Base-by-base conservation (phyloP, 1,140 invertebrate species). In the Popillia japonica region DNA sequence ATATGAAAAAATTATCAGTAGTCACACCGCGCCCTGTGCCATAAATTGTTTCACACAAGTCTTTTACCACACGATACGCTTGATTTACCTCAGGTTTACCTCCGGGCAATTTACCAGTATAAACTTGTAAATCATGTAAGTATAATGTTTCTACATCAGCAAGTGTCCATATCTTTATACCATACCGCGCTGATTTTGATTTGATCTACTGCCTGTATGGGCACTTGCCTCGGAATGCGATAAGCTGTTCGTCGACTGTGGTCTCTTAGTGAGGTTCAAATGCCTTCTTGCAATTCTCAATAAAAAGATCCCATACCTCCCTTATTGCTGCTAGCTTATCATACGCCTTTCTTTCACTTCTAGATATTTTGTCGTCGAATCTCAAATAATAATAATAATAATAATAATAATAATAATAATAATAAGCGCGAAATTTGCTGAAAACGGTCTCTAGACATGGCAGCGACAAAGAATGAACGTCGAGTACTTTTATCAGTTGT, bases 181-280 rank as follows among this genome's bases (percentile, higher is more conserved):
- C 89, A 83, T 88, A 89, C 81, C 86, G 86, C 23, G 80, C 81
- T 23, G 85, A 85, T 80, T 88, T 89, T 22, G 81, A 82, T 74
- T 86, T 85, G 23, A 89, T 87, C 76, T 84, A 88, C 75, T 86
- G 82, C 77, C 83, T 78, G 72, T 87, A 87, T 73, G 81, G 78
- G 79, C 86, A 87, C 74, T 83, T 79, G 72, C 86, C 86, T 75
- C 83, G 64, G 82, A 87, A 88, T 41, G 78, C 55, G 61, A 81
- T 77, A 23, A 87, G 80, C 79, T 81, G 84, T 80, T 87, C 86
- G 81, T 87, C 86, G n/a, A n/a, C n/a, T n/a, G n/a, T 72, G 4
- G 23, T 64, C 8, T 4, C 61, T 23, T 64, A 9, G 23, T 64
- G 61, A 20, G 61, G 4, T 64, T 64, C n/a, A 3, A 2, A 64